Percentiles rank a stretch among this genome's conserved stretches.
phyloP scores from a whole-genome alignment of 1,140 invertebrate genomes.

The Babylonia areolata region DNA sequence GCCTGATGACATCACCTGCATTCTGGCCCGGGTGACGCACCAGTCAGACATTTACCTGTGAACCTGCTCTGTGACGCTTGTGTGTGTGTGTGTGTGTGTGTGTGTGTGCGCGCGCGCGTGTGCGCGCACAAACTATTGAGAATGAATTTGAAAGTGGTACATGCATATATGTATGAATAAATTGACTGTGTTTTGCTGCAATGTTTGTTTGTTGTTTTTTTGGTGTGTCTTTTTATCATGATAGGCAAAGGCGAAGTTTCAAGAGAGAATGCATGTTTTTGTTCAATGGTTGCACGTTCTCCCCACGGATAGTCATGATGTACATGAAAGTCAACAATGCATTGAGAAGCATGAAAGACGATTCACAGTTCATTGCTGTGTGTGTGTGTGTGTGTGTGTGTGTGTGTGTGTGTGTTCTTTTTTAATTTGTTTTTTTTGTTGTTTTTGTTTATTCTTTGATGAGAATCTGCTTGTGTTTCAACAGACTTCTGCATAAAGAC shows the following conservation, averaged over 20 bases:
- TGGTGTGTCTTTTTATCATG: too few species aligned
- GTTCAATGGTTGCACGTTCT: too few species aligned
- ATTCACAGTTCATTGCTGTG: background rate
- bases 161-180: background rate
- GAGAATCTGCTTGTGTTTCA: too few species aligned
- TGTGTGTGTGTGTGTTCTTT: background rate
- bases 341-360: background rate
- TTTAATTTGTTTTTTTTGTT: too few species aligned
- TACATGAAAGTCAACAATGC: background rate
- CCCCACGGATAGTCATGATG: too few species aligned
- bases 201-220: background rate
- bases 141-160: background rate
- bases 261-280: too few species aligned
- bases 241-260: too few species aligned
- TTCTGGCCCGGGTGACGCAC: conserved; percentile 79
- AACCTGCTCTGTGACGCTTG: background rate
- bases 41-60: conserved; percentile 47
- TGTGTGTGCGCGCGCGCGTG: background rate
- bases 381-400: background rate
- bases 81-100: background rate
- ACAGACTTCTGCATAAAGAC: too few species aligned
- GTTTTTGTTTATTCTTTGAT: too few species aligned
- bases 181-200: too few species aligned
- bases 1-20: conserved; percentile 97
- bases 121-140: background rate